A percentile compares a stretch with the other conserved stretches of the same genome.
These are phyloP conservation scores for Bellardia bayeri DNA, from an alignment of 2,888 invertebrate genomes.

Conservation along the genomic window DNA sequence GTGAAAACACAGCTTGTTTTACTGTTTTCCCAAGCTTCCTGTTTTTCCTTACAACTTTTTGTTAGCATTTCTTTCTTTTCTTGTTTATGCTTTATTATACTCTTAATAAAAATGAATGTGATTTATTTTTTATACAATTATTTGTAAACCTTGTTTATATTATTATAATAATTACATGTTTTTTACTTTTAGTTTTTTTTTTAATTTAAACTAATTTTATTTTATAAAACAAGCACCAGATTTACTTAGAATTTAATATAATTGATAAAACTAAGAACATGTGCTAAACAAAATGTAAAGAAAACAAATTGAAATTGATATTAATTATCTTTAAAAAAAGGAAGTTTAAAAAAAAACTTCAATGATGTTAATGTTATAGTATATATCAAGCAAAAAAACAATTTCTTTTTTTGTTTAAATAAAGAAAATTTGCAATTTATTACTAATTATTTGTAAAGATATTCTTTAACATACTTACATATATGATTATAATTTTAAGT, in stretches of 20 bases:
- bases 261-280: slow-evolving; percentile 36
- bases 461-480: too few relatives aligned
- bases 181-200: slow-evolving; percentile 5
- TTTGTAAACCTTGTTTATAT: not conserved
- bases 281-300: slow-evolving; percentile 21
- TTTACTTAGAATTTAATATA: slow-evolving; percentile 16
- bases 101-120: not conserved
- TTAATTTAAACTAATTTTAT: not conserved
- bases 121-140: not conserved
- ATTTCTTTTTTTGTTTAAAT: not conserved
- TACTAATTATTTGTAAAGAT: slow-evolving; percentile 42
- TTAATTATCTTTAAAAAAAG: slow-evolving; percentile 23
- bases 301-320: slow-evolving; percentile 52
- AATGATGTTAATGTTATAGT: slow-evolving; percentile 38
- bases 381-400: slow-evolving; percentile 15
- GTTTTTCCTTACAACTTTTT: too few relatives aligned
- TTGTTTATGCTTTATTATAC: too few relatives aligned
- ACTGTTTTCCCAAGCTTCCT: too few relatives aligned
- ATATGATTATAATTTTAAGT: too few relatives aligned
- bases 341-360: slow-evolving; percentile 21
- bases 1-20: too few relatives aligned
- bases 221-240: too few relatives aligned
- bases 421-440: slow-evolving; percentile 51
- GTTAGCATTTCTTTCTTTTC: too few relatives aligned
- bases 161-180: not conserved